phyloP scores from a whole-genome alignment of 2,888 invertebrate genomes.

The Agrotis clavis region DNA sequence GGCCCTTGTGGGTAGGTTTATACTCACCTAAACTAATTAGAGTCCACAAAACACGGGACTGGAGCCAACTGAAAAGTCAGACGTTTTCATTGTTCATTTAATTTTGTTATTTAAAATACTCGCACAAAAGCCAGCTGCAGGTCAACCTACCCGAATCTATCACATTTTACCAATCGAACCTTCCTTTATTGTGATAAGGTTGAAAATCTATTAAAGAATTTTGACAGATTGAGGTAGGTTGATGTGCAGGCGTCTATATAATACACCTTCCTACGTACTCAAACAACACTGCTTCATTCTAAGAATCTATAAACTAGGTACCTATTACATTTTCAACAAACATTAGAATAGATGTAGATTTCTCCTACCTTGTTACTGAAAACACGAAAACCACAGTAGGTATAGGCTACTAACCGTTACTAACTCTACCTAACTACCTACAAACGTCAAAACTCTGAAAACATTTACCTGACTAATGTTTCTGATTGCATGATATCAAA shows the following conservation, averaged over 20 bases:
- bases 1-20: too few species aligned
- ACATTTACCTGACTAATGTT: conserved; percentile 34
- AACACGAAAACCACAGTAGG: not conserved
- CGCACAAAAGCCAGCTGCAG: too few species aligned
- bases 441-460: conserved; percentile 32
- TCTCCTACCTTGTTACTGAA: conserved; percentile 10
- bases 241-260: too few species aligned
- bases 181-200: too few species aligned
- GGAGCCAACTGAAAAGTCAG: not conserved
- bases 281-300: conserved; percentile 5
- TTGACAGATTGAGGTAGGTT: too few species aligned
- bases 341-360: not conserved
- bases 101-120: too few species aligned
- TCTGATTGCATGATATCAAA: conserved; percentile 58
- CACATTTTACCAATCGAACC: too few species aligned
- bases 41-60: conserved; percentile 5
- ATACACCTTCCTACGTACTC: not conserved
- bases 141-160: not conserved
- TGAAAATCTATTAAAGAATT: too few species aligned
- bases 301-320: not conserved
- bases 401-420: not conserved
- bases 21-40: not conserved
- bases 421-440: conserved; percentile 10
- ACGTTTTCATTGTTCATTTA: conserved; percentile 9
- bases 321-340: not conserved